Percentiles rank a stretch among this genome's conserved stretches.
phyloP scores from a whole-genome alignment of 2,888 invertebrate genomes.

The Eulithis testata region DNA sequence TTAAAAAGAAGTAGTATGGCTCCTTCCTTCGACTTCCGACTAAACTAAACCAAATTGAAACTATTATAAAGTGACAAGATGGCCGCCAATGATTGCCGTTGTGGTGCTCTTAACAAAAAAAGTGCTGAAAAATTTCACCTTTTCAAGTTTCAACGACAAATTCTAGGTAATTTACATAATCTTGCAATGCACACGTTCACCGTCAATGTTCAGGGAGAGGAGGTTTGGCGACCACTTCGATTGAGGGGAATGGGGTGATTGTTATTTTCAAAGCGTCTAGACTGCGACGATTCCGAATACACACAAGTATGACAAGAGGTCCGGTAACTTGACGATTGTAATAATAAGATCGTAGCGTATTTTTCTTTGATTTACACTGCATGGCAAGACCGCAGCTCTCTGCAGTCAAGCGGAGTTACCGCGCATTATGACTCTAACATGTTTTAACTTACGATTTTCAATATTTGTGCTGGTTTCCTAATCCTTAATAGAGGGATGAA shows the following conservation, averaged over 20 bases:
- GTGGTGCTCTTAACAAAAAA: slow-evolving; percentile 15
- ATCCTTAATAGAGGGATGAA: too few relatives aligned
- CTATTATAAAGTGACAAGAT: slow-evolving; percentile 13
- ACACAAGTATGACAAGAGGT: too few relatives aligned
- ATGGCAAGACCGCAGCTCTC: too few relatives aligned
- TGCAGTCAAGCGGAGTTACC: too few relatives aligned
- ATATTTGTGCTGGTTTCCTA: too few relatives aligned
- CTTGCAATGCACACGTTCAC: slow-evolving; percentile 21
- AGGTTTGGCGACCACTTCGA: background rate
- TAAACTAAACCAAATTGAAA: slow-evolving; percentile 5
- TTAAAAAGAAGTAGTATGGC: too few relatives aligned
- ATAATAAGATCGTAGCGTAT: too few relatives aligned
- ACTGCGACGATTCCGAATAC: background rate
- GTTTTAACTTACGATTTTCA: too few relatives aligned
- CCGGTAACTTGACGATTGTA: too few relatives aligned
- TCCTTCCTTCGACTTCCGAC: too few relatives aligned
- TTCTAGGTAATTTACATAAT: slow-evolving; percentile 34
- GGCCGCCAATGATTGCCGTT: slow-evolving; percentile 9
- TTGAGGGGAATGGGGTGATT: background rate
- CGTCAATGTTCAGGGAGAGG: slow-evolving; percentile 3
- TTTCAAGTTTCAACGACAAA: slow-evolving; percentile 17
- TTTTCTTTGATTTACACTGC: too few relatives aligned
- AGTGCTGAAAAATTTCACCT: slow-evolving; percentile 24
- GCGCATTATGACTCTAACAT: too few relatives aligned
- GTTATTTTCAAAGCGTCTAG: background rate